Evolutionary conservation across 1,140 invertebrate species (phyloP), one percentile per base, ranked within the genome.

Genomic region (Drosophila seguyi): DNA sequence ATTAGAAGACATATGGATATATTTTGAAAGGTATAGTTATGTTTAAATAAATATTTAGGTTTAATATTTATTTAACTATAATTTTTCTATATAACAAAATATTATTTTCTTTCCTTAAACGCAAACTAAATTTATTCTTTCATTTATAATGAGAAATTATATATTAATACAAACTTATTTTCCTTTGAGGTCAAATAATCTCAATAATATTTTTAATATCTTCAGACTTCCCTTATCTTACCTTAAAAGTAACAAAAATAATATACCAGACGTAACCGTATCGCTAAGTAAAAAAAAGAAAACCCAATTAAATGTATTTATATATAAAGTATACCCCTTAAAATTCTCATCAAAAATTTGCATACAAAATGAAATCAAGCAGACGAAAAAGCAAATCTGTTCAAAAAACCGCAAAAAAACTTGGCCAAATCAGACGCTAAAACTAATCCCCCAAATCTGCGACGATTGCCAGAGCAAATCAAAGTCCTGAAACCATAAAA

Each of bases 361-460:
- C 74, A 77, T 77, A 69, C 63, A 25, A 69, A 67, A 76, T 58
- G 11, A 47, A 66, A 45, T 4, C 22, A 27, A 22, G 42, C 27
- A 8, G 44, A 31, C 18, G 3, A 34, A 57, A 55, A 63, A 27
- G 2, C n/a, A 29, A 27, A 27, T n/a, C 52, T 25, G 38, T 31
- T 22, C 2, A 25, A 14, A 31, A 31, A 41, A 22, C 20, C 16
- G 25, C 55, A 55, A 44, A 72, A 29, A 59, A 58, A 41, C 42
- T 72, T 44, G 38, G 34, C 34, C 74, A 77, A 77, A 77, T 77
- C 63, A 53, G 41, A 75, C 41, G 57, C 75, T 78, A 78, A 78
- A 78, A 78, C 75, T 78, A 78, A 78, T 78, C 75, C 75, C 75
- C 41, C 57, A 78, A 78, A 78, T 71, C 75, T 78, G 75, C 75